These are phyloP conservation scores for Colostygia pectinataria DNA, from an alignment of 2,888 invertebrate species.

Conservation along the genomic window DNA sequence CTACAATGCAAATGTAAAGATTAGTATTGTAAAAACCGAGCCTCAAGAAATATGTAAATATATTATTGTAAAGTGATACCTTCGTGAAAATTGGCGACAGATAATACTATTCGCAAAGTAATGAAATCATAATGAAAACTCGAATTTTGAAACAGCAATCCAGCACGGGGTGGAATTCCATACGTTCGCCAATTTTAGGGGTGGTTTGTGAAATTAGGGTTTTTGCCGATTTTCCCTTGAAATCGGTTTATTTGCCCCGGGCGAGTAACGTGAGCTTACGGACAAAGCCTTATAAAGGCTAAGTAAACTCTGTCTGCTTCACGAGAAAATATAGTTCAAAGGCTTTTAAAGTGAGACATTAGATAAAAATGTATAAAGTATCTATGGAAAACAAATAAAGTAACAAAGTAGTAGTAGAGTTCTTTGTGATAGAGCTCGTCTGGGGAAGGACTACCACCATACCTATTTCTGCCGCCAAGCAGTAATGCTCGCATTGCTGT, in stretches of 20 bases:
- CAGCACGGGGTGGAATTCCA: slow-evolving; percentile 28
- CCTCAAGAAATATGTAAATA: neutral
- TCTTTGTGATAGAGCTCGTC: too few species aligned
- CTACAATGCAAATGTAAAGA: too few species aligned
- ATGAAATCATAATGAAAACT: slow-evolving; percentile 16
- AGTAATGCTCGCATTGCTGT: too few species aligned
- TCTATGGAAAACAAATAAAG: too few species aligned
- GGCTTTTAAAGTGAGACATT: slow-evolving; percentile 1
- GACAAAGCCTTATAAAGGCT: slow-evolving; percentile 28
- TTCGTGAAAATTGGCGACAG: too few species aligned
- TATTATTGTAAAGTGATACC: too few species aligned
- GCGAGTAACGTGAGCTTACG: slow-evolving; percentile 30
- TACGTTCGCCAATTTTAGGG: slow-evolving; percentile 28
- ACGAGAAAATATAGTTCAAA: slow-evolving; percentile 6
- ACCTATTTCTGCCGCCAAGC: too few species aligned
- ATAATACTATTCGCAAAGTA: slow-evolving; percentile 5
- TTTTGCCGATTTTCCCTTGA: slow-evolving; percentile 27
- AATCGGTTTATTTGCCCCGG: slow-evolving; percentile 32
- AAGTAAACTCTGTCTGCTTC: neutral
- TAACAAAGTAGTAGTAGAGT: too few species aligned
- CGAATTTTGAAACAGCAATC: slow-evolving; percentile 12
- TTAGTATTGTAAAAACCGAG: too few species aligned
- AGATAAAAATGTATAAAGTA: too few species aligned
- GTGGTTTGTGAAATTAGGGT: slow-evolving; percentile 29
- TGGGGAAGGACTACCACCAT: too few species aligned